Evolutionary conservation across 2,888 invertebrate genomes (phyloP).

Genomic region (Petrolisthes cinctipes): DNA sequence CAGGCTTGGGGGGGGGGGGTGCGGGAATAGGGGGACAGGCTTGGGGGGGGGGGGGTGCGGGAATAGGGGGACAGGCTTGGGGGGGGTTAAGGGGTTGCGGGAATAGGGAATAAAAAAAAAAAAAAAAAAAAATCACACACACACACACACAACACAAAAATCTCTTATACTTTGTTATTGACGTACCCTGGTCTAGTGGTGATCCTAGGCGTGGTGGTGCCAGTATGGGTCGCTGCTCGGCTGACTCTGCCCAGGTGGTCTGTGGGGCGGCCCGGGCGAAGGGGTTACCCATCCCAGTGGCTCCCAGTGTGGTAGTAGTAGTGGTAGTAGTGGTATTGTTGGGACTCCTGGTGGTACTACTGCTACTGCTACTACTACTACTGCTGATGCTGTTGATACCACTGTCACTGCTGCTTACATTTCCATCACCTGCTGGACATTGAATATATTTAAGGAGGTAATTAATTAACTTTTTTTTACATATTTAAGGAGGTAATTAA

Average conservation of each 20-base stretch:
- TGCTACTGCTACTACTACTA: constrained; percentile 13
- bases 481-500: too few relatives aligned
- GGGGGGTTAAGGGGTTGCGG: too few relatives aligned
- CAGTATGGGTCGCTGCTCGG: constrained; percentile 51
- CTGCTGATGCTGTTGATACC: constrained; percentile 26
- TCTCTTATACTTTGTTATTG: too few relatives aligned
- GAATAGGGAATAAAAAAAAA: too few relatives aligned
- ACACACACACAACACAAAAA: too few relatives aligned
- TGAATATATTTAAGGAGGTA: neutral
- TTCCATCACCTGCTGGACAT: constrained; percentile 23
- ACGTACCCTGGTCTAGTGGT: constrained; percentile 41
- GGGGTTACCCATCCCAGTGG: constrained; percentile 50
- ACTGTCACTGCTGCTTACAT: constrained; percentile 27
- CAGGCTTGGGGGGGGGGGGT: too few relatives aligned
- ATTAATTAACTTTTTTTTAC: neutral
- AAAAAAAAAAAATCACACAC: too few relatives aligned
- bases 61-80: too few relatives aligned
- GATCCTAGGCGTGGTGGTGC: constrained; percentile 44
- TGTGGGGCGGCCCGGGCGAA: constrained; percentile 49
- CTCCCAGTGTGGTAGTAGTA: constrained; percentile 27
- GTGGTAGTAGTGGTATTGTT: constrained; percentile 10
- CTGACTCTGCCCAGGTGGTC: constrained; percentile 51
- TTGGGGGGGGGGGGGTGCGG: too few relatives aligned
- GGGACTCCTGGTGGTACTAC: constrained; percentile 4
- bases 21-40: too few relatives aligned